phyloP scores from a whole-genome alignment of 2,113 vertebrate species.

The Hyperoodon ampullatus region DNA sequence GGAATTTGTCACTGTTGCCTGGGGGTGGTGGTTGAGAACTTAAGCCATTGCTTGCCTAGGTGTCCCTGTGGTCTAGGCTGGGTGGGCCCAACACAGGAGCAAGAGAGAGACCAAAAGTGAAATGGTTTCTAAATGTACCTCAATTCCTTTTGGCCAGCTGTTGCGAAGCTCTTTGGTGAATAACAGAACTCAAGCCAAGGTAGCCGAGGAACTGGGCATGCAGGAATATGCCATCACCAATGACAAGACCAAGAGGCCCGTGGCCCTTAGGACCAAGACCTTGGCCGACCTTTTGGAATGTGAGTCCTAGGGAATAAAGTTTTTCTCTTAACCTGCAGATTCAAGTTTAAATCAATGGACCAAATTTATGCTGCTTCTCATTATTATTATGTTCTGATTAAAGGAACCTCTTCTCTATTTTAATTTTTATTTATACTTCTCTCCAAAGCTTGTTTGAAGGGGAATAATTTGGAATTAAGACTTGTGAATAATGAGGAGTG shows the following conservation, averaged over 20 bases:
- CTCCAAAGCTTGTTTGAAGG: neutral
- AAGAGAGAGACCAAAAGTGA: neutral
- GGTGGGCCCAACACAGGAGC: neutral
- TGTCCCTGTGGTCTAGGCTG: neutral
- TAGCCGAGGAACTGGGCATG: slow-evolving; percentile 98
- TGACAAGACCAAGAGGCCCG: slow-evolving; percentile 97
- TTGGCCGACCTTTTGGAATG: slow-evolving; percentile 97
- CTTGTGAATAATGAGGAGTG: neutral
- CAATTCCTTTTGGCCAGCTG: slow-evolving; percentile 85
- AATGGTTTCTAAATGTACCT: neutral
- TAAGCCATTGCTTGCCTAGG: neutral
- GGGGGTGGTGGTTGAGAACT: neutral
- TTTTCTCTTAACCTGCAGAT: neutral
- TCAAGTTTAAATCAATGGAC: neutral
- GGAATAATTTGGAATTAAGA: neutral
- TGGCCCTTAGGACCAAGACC: slow-evolving; percentile 96
- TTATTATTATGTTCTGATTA: neutral
- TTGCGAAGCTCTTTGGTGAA: slow-evolving; percentile 98
- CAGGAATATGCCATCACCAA: slow-evolving; percentile 99
- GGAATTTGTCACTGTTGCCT: neutral
- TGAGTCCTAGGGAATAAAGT: slow-evolving; percentile 81
- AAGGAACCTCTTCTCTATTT: neutral
- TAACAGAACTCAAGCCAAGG: slow-evolving; percentile 98
- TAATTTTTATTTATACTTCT: slow-evolving; percentile 40
- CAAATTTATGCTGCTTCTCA: neutral